phyloP scores from a whole-genome alignment of 2,888 invertebrate genomes.

The Epistrophe eligans region DNA sequence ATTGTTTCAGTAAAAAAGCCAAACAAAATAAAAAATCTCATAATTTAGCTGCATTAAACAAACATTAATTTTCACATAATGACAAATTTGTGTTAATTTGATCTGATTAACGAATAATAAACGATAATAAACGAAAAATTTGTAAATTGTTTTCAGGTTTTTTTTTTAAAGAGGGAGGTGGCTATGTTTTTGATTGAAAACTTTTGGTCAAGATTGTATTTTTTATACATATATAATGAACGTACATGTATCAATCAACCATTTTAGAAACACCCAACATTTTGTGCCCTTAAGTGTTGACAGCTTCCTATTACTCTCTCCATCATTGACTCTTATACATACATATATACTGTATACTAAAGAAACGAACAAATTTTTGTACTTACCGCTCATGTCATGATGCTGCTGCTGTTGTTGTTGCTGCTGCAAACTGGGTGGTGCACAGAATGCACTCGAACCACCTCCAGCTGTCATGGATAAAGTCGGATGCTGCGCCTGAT shows the following conservation, averaged over 20 bases:
- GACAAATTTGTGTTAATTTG: no score
- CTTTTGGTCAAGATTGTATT: background rate
- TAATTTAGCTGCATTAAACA: no score
- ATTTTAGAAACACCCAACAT: conserved; percentile 6
- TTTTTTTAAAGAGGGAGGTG: no score
- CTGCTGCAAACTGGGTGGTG: conserved; percentile 82
- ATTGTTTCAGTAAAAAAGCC: no score
- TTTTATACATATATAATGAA: background rate
- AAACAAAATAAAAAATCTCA: no score
- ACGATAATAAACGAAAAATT: no score
- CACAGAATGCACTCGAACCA: conserved; percentile 83
- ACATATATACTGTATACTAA: background rate
- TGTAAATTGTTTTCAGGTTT: no score
- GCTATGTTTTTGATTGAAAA: background rate
- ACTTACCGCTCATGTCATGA: conserved; percentile 78
- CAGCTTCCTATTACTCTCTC: conserved; percentile 10
- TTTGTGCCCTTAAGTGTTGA: conserved; percentile 34
- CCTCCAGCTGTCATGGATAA: conserved; percentile 79
- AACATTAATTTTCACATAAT: no score
- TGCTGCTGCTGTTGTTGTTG: conserved; percentile 79
- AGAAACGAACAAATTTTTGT: conserved; percentile 32
- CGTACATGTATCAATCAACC: conserved; percentile 6
- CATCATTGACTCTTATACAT: conserved; percentile 5
- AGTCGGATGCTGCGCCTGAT: conserved; percentile 78
- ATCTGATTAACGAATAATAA: no score